Base-by-base conservation (phyloP, 2,797 vertebrate species). In the Esox masquinongy region DNA sequence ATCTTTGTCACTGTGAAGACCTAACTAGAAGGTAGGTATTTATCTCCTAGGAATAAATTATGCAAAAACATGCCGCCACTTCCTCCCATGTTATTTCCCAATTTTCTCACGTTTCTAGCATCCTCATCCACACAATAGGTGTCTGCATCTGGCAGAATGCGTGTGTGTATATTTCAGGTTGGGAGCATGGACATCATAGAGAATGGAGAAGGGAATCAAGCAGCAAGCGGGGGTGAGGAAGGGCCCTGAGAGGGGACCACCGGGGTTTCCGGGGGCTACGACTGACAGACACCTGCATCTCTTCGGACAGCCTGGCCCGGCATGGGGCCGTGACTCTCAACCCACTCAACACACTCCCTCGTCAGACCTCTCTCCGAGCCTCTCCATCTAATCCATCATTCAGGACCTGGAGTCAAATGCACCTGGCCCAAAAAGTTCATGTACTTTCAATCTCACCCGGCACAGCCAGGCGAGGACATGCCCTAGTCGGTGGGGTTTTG, bases 281-380 rank as follows among this genome's bases (percentile, higher is more conserved):
- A 70, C 31, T 66, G 19, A 56, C 39, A 59, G 59, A 34, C 34
- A 56, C 68, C 34, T 34, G 72, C 71, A 70, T 49, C 24, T 77
- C 68, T 19, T 47, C n/a, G 53, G n/a, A 74, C 68, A 61, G n/a
- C 67, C 68, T 49, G 14, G 16, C 67, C 64, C 29, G 26, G 36
- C 26, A 36, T 51, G 5, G n/a, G 47, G 16, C 69, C 6, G 19
- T 29, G 24, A 17, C 24, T 68, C 66, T 66, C 34, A 31, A 17
- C 66, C 1, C 39, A 29, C 61, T 66, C 26, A 31, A 17, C 29
- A 31, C 63, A 17, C 14, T 66, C 29, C 63, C 63, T 61, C 49
- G 47, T 74, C 51, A 69, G 53, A 19, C 34, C 17, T 19, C 12
- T 68, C 53, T 29, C 5, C 51, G 16, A 29, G 15, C 26, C 5